Percentiles rank a stretch among this genome's conserved stretches.
Conservation (phyloP, 2,888 invertebrate genomes). For the Itoplectis maculator region DNA sequence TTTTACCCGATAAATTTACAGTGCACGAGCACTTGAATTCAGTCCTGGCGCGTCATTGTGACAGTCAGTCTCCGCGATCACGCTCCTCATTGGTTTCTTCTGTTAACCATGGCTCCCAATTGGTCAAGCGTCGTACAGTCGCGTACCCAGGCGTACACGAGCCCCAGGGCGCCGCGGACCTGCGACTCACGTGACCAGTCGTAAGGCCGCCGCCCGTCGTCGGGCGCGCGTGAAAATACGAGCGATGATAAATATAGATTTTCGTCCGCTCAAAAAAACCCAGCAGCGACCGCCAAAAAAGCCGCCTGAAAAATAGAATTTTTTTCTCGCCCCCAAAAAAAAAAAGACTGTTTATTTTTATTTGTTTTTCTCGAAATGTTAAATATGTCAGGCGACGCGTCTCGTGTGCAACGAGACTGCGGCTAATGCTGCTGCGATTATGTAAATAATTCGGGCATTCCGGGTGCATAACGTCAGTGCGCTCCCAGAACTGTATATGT, state of each 20-base stretch:
- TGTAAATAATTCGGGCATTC: constrained; percentile 7
- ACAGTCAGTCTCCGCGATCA: not conserved
- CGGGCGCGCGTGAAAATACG: constrained; percentile 42
- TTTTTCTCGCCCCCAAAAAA: not conserved
- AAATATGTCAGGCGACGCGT: not conserved
- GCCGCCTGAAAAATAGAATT: not conserved
- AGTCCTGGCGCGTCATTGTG: constrained; percentile 20
- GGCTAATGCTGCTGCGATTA: constrained; percentile 16
- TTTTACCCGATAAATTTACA: not conserved
- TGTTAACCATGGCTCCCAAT: not conserved
- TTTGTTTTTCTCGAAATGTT: constrained; percentile 1
- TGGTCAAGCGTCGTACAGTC: constrained; percentile 28
- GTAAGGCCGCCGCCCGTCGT: constrained; percentile 26
- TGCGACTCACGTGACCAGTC: constrained; percentile 29
- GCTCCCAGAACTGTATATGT: not conserved
- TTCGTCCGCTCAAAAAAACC: constrained; percentile 8
- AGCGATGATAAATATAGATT: constrained; percentile 59
- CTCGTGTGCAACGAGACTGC: not conserved
- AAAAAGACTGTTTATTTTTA: not conserved
- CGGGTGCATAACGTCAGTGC: constrained; percentile 1
- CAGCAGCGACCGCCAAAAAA: not conserved
- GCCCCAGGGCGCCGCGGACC: not conserved
- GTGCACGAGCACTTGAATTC: not conserved
- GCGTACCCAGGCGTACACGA: not conserved
- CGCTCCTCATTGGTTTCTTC: constrained; percentile 23